Conservation (phyloP, 2,888 invertebrate species). For the Noctua fimbriata region DNA sequence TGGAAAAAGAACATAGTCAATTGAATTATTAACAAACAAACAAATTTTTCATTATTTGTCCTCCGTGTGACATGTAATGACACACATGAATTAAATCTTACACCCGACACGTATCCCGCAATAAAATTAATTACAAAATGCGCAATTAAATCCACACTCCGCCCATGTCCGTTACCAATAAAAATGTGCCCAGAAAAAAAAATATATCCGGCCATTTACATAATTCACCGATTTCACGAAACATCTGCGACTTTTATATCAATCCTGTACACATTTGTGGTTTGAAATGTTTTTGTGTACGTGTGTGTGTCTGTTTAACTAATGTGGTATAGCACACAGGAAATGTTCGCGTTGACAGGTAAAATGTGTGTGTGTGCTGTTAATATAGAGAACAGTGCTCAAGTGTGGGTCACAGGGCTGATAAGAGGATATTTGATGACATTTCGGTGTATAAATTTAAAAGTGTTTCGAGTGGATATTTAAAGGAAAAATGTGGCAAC, state of each 20-base stretch:
- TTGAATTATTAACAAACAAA: not conserved
- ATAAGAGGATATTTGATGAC: constrained; percentile 35
- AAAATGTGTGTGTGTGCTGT: constrained; percentile 67
- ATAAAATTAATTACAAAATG: constrained; percentile 63
- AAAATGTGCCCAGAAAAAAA: constrained; percentile 46
- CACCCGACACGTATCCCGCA: constrained; percentile 8
- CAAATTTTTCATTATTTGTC: not conserved
- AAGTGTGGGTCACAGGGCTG: constrained; percentile 70
- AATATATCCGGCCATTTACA: constrained; percentile 55
- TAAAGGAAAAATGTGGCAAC: not conserved
- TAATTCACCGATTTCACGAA: constrained; percentile 66
- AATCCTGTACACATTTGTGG: constrained; percentile 66
- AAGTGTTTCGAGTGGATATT: not conserved
- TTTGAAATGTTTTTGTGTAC: constrained; percentile 50
- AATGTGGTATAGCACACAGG: constrained; percentile 68
- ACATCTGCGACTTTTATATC: constrained; percentile 67
- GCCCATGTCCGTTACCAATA: constrained; percentile 57
- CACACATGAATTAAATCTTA: constrained; percentile 16
- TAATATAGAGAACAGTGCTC: constrained; percentile 62
- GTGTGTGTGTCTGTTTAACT: constrained; percentile 68
- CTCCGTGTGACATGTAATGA: constrained; percentile 29
- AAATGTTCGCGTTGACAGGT: constrained; percentile 74
- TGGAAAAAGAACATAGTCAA: not conserved
- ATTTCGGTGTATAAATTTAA: constrained; percentile 1
- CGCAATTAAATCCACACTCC: constrained; percentile 61